Base-by-base conservation (phyloP, 2,888 invertebrate genomes). In the Drosophila fulvimacula region DNA sequence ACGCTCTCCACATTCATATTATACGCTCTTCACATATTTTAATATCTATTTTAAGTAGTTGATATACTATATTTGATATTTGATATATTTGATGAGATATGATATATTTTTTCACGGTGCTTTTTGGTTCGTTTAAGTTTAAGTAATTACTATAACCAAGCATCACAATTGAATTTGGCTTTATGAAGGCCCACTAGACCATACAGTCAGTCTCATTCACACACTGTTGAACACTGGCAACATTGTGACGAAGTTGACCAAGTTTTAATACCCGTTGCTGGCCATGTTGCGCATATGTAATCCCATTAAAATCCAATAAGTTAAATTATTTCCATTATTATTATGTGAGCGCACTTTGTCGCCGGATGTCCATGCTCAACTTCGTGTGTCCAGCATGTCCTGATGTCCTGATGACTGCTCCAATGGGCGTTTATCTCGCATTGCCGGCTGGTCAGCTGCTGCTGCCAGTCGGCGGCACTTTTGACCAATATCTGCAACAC, bases 261-360 rank as follows among this genome's bases (percentile, higher is more conserved):
- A 84, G 85, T 84, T 82, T 83, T 87, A 87, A 83, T 87, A 73
- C 85, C 83, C 76, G 49, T 56, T 55, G 70, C 71, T 62, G 73
- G 46, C 72, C 61, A 81, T 85, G 87, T 79, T 86, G 79, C 76
- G 81, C 85, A 81, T 79, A 80, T 88, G 90, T 90, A 91, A 90
- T 91, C 90, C 84, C 89, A 90, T 90, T 90, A 90, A 91, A 90
- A 90, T 91, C 81, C 90, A 91, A 90, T 90, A 91, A 90, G 83
- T 91, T 89, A 84, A 90, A 90, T 91, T 90, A 90, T 90, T 82
- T 89, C 78, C 88, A 89, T 90, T 90, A 88, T 90, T 79, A 84
- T 88, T 81, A 74, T 80, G 84, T 77, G 87, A 78, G 64, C 85
- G 76, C 76, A 88, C 68, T 86, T 86, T 82, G 65, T 58, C 55